Base-by-base conservation (phyloP, 2,888 invertebrate genomes). In the Ceramica pisi region DNA sequence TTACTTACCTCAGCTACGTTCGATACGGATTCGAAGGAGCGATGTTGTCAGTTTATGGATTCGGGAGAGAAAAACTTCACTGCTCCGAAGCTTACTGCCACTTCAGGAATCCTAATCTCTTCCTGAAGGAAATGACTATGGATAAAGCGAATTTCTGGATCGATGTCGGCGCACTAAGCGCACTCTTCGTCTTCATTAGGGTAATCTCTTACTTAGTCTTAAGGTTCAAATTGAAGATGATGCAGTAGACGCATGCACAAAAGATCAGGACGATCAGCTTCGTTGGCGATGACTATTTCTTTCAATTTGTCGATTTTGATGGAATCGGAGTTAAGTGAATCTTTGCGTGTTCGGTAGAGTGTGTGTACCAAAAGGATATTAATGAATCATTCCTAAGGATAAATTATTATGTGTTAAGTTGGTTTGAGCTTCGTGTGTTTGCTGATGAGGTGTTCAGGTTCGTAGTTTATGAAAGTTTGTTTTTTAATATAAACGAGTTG, bases 1-100 rank as follows among this genome's bases (percentile, higher is more conserved):
- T 99, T 26, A 98, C 99, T 2, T 99, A 99, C 92, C 96, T 98
- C 41, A 99, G 99, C 86, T 99, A 99, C 92, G 97, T 99, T 65
- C 83, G 95, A 21, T 99, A 99, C 90, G 98, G 98, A 46, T 99
- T 99, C 93, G 99, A 99, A 94, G 99, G 99, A 9, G 97, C 98
- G 61, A 98, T 99, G 97, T 97, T 98, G 57, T 97, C 98, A 6
- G 98, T 99, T n/a, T 99, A 99, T 91, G 99, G 99, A 26, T 97
- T 97, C 91, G 97, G 98, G 82, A 96, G 99, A 65, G 97, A 97
- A 78, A 97, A 98, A 86, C 95, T 99, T 69, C 97, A 97, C 83
- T 99, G 99, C 93, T 97, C 97, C 51, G 97, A 97, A 87, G 97
- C 97, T 10, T 98, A 98, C 92, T 98, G 98, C 94, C 98, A 98